Evolutionary conservation across 1,140 invertebrate genomes (phyloP).

Genomic region (Drosophila pandora): DNA sequence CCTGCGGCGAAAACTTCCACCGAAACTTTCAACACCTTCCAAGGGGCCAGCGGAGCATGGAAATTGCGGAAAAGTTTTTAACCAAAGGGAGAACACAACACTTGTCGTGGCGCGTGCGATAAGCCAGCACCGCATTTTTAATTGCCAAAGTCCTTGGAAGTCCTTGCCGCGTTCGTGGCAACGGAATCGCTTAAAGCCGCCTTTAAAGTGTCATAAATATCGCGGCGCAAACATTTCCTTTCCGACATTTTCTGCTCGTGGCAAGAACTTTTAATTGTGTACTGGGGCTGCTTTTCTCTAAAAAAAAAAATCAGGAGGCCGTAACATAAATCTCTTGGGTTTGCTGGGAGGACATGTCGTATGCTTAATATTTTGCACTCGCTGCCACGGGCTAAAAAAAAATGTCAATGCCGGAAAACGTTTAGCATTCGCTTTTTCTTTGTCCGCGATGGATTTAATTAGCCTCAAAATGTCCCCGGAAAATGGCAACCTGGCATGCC

Average conservation of each 20-base stretch:
- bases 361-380: constrained; percentile 67
- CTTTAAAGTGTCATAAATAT: constrained; percentile 77
- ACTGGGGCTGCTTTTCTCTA: neutral
- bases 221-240: constrained; percentile 52
- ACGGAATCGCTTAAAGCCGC: constrained; percentile 40
- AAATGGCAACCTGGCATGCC: constrained; percentile 69
- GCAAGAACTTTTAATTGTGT: constrained; percentile 52
- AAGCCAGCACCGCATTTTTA: constrained; percentile 74
- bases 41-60: constrained; percentile 16
- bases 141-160: constrained; percentile 60
- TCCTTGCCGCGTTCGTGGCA: constrained; percentile 11
- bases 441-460: constrained; percentile 67
- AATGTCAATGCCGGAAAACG: constrained; percentile 78
- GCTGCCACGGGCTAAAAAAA: constrained; percentile 24
- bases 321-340: constrained; percentile 65
- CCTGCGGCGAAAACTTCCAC: constrained; percentile 57
- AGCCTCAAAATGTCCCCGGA: constrained; percentile 68
- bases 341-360: constrained; percentile 52
- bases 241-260: constrained; percentile 8
- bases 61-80: constrained; percentile 63
- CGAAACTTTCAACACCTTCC: constrained; percentile 73
- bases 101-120: constrained; percentile 70
- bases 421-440: constrained; percentile 66
- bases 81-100: constrained; percentile 36
- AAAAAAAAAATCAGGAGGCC: constrained; percentile 26